Conservation (phyloP, 2,888 invertebrate genomes). For the Sepioteuthis lessoniana region DNA sequence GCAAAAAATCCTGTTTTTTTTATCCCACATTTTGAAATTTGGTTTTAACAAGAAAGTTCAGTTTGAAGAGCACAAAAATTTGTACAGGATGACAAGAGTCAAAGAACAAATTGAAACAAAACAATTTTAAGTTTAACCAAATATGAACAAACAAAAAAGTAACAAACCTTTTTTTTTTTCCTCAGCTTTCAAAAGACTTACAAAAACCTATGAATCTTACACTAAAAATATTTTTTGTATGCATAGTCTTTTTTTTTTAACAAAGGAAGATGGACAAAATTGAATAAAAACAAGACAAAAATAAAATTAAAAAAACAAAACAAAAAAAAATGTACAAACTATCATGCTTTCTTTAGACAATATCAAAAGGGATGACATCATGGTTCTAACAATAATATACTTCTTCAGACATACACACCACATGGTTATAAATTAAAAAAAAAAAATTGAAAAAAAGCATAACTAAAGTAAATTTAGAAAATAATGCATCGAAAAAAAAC, state of each 20-base stretch:
- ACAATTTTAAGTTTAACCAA: not conserved
- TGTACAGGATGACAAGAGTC: not conserved
- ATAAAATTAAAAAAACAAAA: not conserved
- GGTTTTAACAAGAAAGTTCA: not conserved
- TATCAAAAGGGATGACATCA: not conserved
- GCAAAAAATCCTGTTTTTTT: not conserved
- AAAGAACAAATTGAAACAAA: not conserved
- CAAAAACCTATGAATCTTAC: not conserved
- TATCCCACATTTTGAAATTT: not conserved
- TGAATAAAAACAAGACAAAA: not conserved
- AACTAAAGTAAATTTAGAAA: not conserved
- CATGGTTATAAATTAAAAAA: too few species aligned
- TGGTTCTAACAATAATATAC: not conserved
- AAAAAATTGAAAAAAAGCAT: not conserved
- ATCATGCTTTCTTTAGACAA: not conserved
- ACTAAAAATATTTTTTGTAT: not conserved
- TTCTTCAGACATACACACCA: not conserved
- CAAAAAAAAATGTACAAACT: not conserved
- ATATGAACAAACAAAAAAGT: not conserved
- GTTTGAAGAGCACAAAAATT: not conserved
- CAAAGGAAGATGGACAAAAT: not conserved
- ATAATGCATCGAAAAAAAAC: not conserved
- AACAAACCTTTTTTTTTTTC: conserved; percentile 18
- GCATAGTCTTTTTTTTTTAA: not conserved
- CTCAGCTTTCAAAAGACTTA: not conserved